Evolutionary conservation across 2,113 vertebrate genomes (phyloP), one percentile per base, ranked within the genome.

Genomic region (Hyla sarda): DNA sequence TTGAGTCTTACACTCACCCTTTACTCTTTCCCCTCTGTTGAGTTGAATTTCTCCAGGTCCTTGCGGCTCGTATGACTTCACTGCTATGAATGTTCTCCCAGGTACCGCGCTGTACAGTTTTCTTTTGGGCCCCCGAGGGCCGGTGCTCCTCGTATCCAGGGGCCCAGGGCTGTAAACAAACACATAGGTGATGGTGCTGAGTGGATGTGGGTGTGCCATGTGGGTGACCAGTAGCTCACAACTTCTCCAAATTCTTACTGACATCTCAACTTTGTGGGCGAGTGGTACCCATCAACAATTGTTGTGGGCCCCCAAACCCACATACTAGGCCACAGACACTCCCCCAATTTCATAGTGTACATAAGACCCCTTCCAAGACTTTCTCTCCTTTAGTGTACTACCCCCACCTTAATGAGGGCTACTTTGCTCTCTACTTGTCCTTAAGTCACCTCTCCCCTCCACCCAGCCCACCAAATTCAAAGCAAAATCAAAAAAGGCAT

Each of bases 41-140:
- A 98, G 95, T 88, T 97, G 97, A 91, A 98, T 98, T 94, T 98
- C 97, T 83, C 96, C 97, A 32, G 97, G 96, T 87, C 97, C 97
- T 90, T 96, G 97, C 71, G 97, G 97, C 8, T 94, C 91, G 94
- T 98, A 96, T 91, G 97, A 96, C 92, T 98, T 98, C 87, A 98
- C 97, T 81, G 96, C 97, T 88, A 98, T 97, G 94, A 98, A 98
- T 90, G 95, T 96, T 91, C 97, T 96, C 88, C 97, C 97, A 84
- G 97, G 97, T 89, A 97, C 97, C 21, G 97, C 97, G 88, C 97
- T 97, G 96, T 98, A 98, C 93, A 98, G 96, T 95, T 98, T 97
- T 90, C 96, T 93, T 90, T 98, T 98, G 92, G 97, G 97, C 89
- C 97, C 97, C 32, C 95, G 94, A 88, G 93, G 93, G 74, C 93